Evolutionary conservation across 1,140 invertebrate genomes (phyloP).

Genomic region (Paraescarpia echinospica): DNA sequence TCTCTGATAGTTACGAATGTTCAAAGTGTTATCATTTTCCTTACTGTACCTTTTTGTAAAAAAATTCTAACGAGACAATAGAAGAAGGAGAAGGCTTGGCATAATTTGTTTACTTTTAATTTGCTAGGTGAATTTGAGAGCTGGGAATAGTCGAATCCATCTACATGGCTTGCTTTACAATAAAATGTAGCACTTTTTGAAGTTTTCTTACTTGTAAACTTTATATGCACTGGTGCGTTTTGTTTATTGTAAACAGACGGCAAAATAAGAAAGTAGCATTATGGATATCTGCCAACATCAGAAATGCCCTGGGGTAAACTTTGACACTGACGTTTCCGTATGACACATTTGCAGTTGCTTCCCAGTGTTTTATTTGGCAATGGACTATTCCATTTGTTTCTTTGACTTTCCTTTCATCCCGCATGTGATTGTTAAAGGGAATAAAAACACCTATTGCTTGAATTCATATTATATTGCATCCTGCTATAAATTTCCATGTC

Average conservation of each 20-base stretch:
- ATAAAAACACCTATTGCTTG: too few relatives aligned
- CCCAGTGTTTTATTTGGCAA: background rate
- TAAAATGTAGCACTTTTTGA: background rate
- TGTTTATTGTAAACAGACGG: background rate
- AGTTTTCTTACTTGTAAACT: background rate
- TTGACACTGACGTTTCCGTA: background rate
- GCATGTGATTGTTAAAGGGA: background rate
- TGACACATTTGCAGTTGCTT: background rate
- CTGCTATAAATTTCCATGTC: too few relatives aligned
- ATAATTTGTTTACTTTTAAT: background rate
- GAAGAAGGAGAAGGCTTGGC: background rate
- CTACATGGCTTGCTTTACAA: too few relatives aligned
- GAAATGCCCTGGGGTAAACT: background rate
- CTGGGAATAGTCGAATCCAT: background rate
- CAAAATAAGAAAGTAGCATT: background rate
- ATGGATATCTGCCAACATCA: background rate
- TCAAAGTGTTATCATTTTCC: background rate
- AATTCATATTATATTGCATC: too few relatives aligned
- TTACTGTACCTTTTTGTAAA: background rate
- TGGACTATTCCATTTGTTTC: background rate
- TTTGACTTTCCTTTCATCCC: background rate
- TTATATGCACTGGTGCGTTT: background rate
- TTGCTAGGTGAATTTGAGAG: background rate
- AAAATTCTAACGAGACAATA: too few relatives aligned
- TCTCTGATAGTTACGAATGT: background rate